A percentile compares a stretch with the other conserved stretches of the same genome.
Evolutionary conservation across 2,113 vertebrate species (phyloP).

Genomic region (Cnemophilus loriae): DNA sequence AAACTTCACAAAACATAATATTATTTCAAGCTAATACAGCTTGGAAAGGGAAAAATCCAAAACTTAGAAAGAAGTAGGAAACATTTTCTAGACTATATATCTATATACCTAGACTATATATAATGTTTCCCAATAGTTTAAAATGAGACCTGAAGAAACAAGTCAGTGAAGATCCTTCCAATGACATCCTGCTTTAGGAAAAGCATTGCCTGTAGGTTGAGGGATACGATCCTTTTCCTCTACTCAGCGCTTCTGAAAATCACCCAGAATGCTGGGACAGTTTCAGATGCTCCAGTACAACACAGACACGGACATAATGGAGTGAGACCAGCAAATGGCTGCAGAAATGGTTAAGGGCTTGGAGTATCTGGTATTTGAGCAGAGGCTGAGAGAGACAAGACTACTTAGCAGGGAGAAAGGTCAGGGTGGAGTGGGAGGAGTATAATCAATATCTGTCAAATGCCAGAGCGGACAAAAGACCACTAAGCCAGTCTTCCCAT

Average conservation of each 20-base stretch:
- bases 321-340: not conserved
- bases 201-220: not conserved
- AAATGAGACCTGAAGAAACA: not conserved
- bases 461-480: not conserved
- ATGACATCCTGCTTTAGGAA: not conserved
- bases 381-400: not conserved
- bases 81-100: not conserved
- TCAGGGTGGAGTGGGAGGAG: not conserved
- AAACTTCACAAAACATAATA: not conserved
- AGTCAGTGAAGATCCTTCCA: not conserved
- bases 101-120: not conserved
- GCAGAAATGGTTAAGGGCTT: not conserved
- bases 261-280: not conserved
- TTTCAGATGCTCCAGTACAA: not conserved
- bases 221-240: not conserved
- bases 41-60: not conserved
- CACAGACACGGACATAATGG: not conserved
- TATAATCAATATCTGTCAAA: not conserved
- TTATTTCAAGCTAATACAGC: not conserved
- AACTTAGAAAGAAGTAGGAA: not conserved
- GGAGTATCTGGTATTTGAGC: not conserved
- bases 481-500: not conserved
- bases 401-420: not conserved
- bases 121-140: not conserved
- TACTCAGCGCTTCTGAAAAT: not conserved